Evolutionary conservation across 2,113 vertebrate genomes (phyloP).

Genomic region (Malurus melanocephalus): DNA sequence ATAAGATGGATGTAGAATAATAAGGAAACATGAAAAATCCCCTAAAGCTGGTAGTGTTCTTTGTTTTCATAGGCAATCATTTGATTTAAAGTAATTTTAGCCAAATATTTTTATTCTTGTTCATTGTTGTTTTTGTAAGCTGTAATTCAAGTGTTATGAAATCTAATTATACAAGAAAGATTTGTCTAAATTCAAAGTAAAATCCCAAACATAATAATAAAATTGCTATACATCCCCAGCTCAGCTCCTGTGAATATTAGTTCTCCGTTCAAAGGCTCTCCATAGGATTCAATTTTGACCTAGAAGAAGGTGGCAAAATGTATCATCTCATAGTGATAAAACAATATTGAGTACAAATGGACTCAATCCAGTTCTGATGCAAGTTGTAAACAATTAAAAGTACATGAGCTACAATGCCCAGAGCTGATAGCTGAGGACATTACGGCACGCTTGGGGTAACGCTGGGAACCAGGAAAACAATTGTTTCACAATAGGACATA

Average conservation of each 20-base stretch:
- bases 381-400: conserved; percentile 75
- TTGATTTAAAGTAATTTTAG: conserved; percentile 66
- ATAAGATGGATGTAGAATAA: conserved; percentile 46
- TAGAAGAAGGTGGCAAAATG: conserved; percentile 74
- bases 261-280: conserved; percentile 69
- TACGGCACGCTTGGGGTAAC: conserved; percentile 68
- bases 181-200: conserved; percentile 72
- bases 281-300: conserved; percentile 69
- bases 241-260: conserved; percentile 70
- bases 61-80: conserved; percentile 35
- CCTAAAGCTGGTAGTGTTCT: conserved; percentile 34
- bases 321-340: conserved; percentile 65
- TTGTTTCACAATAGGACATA: conserved; percentile 70
- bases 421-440: conserved; percentile 65
- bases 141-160: conserved; percentile 63
- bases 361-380: conserved; percentile 64
- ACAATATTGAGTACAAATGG: conserved; percentile 66
- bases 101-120: conserved; percentile 53
- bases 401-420: conserved; percentile 66
- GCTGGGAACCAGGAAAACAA: conserved; percentile 63
- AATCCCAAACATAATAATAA: conserved; percentile 71
- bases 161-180: conserved; percentile 68
- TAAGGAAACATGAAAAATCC: conserved; percentile 23
- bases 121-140: conserved; percentile 64
- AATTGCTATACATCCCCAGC: conserved; percentile 67